Conservation (phyloP, 2,888 invertebrate genomes). For the Ethmia dodecea region DNA sequence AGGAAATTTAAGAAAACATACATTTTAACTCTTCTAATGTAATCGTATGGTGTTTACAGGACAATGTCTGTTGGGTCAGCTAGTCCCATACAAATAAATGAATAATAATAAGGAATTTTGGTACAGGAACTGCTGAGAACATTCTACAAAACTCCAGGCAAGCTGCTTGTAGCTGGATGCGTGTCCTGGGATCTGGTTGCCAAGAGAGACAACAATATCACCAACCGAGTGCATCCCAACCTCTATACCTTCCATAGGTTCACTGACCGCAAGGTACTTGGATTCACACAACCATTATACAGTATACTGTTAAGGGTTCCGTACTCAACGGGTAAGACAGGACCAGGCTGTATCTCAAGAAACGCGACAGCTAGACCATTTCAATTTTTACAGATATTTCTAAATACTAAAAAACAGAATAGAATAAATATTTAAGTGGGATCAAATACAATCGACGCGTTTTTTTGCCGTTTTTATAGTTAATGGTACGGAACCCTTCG, state of each 20-base stretch:
- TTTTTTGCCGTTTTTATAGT: too few relatives aligned
- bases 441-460: too few relatives aligned
- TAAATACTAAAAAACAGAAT: too few relatives aligned
- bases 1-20: too few relatives aligned
- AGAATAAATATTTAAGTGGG: too few relatives aligned
- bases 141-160: constrained; percentile 83
- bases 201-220: constrained; percentile 86
- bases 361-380: too few relatives aligned
- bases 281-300: background rate
- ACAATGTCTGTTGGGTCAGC: too few relatives aligned
- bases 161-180: constrained; percentile 88
- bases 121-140: constrained; percentile 77
- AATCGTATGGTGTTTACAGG: background rate
- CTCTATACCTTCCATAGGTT: constrained; percentile 91
- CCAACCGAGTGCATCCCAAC: constrained; percentile 82
- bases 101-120: constrained; percentile 1
- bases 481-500: too few relatives aligned
- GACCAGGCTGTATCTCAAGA: too few relatives aligned
- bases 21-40: background rate
- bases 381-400: too few relatives aligned
- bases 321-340: too few relatives aligned
- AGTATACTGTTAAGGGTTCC: constrained; percentile 40
- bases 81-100: background rate
- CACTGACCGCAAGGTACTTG: constrained; percentile 73
- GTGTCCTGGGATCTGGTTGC: constrained; percentile 95